Evolutionary conservation across 2,113 vertebrate species (phyloP), one percentile per base, ranked within the genome.

Genomic region (Apteryx mantelli): DNA sequence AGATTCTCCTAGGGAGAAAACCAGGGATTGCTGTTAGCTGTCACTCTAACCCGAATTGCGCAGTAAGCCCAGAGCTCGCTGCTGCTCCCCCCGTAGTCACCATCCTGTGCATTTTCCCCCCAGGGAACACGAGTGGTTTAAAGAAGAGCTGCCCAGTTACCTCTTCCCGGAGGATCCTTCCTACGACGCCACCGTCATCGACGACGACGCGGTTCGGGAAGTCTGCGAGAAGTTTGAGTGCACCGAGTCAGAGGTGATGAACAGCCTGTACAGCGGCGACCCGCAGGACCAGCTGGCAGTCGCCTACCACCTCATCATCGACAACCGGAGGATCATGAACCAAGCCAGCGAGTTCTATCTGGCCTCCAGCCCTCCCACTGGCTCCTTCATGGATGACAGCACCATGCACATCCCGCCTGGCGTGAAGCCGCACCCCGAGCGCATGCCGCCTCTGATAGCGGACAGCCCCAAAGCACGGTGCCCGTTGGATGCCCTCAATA

Each of bases 291-390:
- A 99, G 98, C 98, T 99, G 40, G 98, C 99, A 0, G 99, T 99
- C 55, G 99, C 99, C 14, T 99, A 99, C 74, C 99, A 99, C 96
- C 99, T 99, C 5, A 98, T 99, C 95, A 99, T 99, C 32, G 99
- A 99, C 98, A 99, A 99, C 97, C 98, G 99, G 11, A 98, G 99
- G 95, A 99, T 99, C 97, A 99, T 99, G 99, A 99, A 99, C 96
- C 99, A 99, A 97, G 99, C 99, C 97, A 99, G 99, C 15, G 99
- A 99, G 98, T 99, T 99, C 98, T 99, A 99, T 98, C 98, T 99
- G 34, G 99, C 99, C 81, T 99, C 99, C 92, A 99, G 99, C 96
- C 99, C 99, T 4, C 99, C 99, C 7, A 99, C 99, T 2, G 98
- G 99, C 95, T 99, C 99, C 60, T 99, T 99, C 91, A 99, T 99